Conservation (phyloP, 2,888 invertebrate species). For the Merodon equestris region DNA sequence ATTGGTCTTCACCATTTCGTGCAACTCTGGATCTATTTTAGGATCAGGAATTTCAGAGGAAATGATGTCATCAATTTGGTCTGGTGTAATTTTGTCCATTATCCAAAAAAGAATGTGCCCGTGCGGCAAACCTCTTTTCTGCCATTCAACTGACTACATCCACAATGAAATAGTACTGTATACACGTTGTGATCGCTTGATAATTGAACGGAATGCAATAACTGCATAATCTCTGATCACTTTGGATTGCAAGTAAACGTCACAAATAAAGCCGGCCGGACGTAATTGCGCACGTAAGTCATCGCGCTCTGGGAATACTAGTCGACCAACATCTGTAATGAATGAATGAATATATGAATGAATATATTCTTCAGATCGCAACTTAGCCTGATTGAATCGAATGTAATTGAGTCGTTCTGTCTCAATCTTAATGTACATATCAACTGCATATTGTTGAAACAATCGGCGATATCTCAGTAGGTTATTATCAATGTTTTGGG, state of each 20-base stretch:
- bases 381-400: slow-evolving; percentile 70
- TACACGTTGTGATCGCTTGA: slow-evolving; percentile 39
- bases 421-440: slow-evolving; percentile 74
- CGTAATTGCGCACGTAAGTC: slow-evolving; percentile 4
- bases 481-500: slow-evolving; percentile 45
- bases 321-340: slow-evolving; percentile 71
- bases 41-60: slow-evolving; percentile 70
- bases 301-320: slow-evolving; percentile 6
- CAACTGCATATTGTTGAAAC: slow-evolving; percentile 73
- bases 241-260: slow-evolving; percentile 45
- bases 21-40: slow-evolving; percentile 42
- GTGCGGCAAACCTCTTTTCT: slow-evolving; percentile 12
- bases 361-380: slow-evolving; percentile 50
- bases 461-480: slow-evolving; percentile 69
- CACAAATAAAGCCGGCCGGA: slow-evolving; percentile 20
- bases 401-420: slow-evolving; percentile 65
- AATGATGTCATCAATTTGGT: slow-evolving; percentile 1
- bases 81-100: not conserved
- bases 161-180: slow-evolving; percentile 16
- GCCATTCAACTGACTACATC: slow-evolving; percentile 23
- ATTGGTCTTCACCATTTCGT: slow-evolving; percentile 57
- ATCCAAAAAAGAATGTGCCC: slow-evolving; percentile 10
- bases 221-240: slow-evolving; percentile 27
- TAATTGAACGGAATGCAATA: slow-evolving; percentile 43
- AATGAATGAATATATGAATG: too few relatives aligned